Base-by-base conservation (phyloP, 2,797 vertebrate genomes). In the Dromococcyx pavoninus region DNA sequence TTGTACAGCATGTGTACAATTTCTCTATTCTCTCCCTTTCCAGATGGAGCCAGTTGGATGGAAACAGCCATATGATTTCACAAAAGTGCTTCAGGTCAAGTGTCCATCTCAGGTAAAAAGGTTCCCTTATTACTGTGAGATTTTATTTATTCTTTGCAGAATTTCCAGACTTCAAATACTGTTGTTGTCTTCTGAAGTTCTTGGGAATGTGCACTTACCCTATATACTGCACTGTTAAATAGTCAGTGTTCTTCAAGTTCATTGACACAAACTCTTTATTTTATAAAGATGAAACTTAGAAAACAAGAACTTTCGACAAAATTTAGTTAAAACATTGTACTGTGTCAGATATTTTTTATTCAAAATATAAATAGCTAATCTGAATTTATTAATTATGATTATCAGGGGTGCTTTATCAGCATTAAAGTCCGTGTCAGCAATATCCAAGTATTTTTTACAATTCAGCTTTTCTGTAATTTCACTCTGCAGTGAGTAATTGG, bases 81-180 rank as follows among this genome's bases (percentile, higher is more conserved):
- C n/a, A 44, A 46, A 97, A 66, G 48, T 13, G 6, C 86, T 73
- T 79, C 58, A 50, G 28, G 19, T 89, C n/a, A 71, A 8, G 15
- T 98, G 98, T 89, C 98, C 98, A 7, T 94, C 97, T 61, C 90
- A 97, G 98, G 98, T 98, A 95, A 70, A 94, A 75, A 17, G 11
- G 8, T 9, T 73, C 84, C 57, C 27, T 86, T 79, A 46, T 41
- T 58, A 14, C n/a, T 46, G 14, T 33, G 28, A 41, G 44, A 17
- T 73, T 78, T 76, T 50, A 51, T 58, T 57, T 66, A 33, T 27
- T 80, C 39, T 50, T 41, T 81, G 30, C 14, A 62, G 30, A 66
- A 74, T 75, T 74, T 77, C 62, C 41, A 56, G 11, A 18, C 39
- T 94, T 61, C 74, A 66, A 79, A 24, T 58, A 19, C 21, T 50